Percentiles rank a stretch among this genome's conserved stretches.
phyloP scores from a whole-genome alignment of 2,888 invertebrate genomes.

The Cancer borealis region DNA sequence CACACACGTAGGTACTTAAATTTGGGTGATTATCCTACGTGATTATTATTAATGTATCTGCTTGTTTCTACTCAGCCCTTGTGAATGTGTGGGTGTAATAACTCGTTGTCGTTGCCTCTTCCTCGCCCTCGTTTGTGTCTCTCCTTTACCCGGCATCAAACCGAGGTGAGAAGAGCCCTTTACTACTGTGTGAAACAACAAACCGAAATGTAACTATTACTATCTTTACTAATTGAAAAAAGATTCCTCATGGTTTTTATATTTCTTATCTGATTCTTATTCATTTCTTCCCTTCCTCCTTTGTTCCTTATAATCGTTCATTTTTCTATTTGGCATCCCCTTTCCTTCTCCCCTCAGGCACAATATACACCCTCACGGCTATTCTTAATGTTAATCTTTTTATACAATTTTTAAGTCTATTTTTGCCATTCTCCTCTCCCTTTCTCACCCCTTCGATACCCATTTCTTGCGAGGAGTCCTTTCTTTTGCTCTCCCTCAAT shows the following conservation, averaged over 20 bases:
- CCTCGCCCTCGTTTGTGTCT: too few relatives aligned
- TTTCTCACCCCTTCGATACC: background rate
- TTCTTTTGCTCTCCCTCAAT: background rate
- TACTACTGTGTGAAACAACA: too few relatives aligned
- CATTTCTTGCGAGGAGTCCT: background rate
- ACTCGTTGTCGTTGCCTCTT: too few relatives aligned
- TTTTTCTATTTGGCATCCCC: background rate
- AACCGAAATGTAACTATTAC: too few relatives aligned
- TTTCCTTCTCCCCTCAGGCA: background rate
- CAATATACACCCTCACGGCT: background rate
- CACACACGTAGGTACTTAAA: background rate
- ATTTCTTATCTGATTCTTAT: background rate
- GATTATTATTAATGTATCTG: too few relatives aligned
- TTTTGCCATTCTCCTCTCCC: background rate
- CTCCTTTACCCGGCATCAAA: too few relatives aligned
- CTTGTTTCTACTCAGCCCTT: too few relatives aligned
- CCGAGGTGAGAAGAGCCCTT: too few relatives aligned
- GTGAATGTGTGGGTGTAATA: too few relatives aligned
- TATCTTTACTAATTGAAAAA: too few relatives aligned
- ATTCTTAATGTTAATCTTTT: background rate
- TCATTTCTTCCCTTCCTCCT: background rate
- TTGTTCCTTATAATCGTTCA: background rate
- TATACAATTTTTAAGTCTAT: background rate
- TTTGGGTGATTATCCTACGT: too few relatives aligned
- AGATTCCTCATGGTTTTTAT: too few relatives aligned